Conservation (phyloP, 2,797 vertebrate genomes). For the Phaenicophaeus curvirostris region DNA sequence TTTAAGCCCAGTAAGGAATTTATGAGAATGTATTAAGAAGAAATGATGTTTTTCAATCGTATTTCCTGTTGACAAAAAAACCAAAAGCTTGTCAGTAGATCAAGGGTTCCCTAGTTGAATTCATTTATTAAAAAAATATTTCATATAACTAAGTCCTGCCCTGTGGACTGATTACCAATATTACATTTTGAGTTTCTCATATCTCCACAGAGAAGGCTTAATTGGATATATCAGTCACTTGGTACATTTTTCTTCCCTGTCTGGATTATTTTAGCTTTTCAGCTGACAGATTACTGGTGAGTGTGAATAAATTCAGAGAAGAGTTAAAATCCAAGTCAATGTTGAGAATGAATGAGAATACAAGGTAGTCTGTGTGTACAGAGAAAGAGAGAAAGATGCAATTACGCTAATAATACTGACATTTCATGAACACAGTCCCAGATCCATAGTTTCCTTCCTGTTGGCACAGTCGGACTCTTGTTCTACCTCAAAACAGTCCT, state of each 20-base stretch:
- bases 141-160: not conserved
- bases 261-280: conserved; percentile 4
- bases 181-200: conserved; percentile 15
- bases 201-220: conserved; percentile 33
- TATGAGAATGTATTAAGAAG: not conserved
- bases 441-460: not conserved
- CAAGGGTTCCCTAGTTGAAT: conserved; percentile 3
- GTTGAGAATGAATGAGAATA: not conserved
- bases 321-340: not conserved
- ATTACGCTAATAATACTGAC: not conserved
- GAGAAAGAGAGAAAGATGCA: not conserved
- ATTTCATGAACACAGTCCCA: not conserved
- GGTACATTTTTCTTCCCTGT: conserved; percentile 8
- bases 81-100: not conserved
- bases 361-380: not conserved
- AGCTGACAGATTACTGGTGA: not conserved
- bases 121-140: conserved; percentile 58
- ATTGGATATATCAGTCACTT: conserved; percentile 58
- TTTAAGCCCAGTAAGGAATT: not conserved
- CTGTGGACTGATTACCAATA: conserved; percentile 8
- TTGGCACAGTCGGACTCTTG: not conserved
- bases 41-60: not conserved
- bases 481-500: not conserved
- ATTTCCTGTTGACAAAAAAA: not conserved
- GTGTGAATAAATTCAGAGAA: conserved; percentile 24